Percentiles rank a stretch among this genome's conserved stretches.
These are phyloP conservation scores for Vulpes vulpes DNA, from an alignment of 2,113 vertebrate genomes.

Conservation along the genomic window DNA sequence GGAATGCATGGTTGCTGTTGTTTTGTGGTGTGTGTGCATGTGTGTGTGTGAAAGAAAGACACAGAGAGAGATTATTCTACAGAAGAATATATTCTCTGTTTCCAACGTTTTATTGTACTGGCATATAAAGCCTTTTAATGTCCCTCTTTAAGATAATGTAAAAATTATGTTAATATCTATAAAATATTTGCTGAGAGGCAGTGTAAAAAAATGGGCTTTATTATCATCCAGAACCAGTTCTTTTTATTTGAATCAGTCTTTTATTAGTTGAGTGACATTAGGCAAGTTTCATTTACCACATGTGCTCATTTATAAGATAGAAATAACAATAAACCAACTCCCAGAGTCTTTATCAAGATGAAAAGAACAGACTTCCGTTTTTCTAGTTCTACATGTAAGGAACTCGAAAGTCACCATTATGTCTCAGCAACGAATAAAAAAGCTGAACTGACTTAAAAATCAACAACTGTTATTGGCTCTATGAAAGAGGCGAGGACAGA, in stretches of 20 bases:
- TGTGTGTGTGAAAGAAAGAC: neutral
- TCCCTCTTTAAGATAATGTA: neutral
- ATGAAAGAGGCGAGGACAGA: neutral
- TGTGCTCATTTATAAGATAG: neutral
- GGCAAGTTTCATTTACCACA: neutral
- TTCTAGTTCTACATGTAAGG: neutral
- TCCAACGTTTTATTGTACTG: neutral
- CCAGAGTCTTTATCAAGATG: neutral
- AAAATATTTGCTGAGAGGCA: neutral
- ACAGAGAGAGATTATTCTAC: neutral
- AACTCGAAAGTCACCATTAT: neutral
- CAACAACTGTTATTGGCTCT: neutral
- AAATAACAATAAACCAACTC: neutral
- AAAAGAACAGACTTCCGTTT: neutral
- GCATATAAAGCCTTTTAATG: neutral
- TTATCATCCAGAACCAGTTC: neutral
- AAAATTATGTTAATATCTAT: neutral
- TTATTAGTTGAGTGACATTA: slow-evolving; percentile 37
- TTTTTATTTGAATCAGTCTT: neutral
- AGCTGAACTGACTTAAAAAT: neutral
- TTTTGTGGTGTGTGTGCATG: neutral
- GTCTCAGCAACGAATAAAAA: neutral
- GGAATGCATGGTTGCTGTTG: neutral
- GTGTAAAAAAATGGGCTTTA: neutral
- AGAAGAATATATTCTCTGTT: neutral